phyloP scores from a whole-genome alignment of 2,888 invertebrate genomes.

The Mesorhabditis spiculigera region DNA sequence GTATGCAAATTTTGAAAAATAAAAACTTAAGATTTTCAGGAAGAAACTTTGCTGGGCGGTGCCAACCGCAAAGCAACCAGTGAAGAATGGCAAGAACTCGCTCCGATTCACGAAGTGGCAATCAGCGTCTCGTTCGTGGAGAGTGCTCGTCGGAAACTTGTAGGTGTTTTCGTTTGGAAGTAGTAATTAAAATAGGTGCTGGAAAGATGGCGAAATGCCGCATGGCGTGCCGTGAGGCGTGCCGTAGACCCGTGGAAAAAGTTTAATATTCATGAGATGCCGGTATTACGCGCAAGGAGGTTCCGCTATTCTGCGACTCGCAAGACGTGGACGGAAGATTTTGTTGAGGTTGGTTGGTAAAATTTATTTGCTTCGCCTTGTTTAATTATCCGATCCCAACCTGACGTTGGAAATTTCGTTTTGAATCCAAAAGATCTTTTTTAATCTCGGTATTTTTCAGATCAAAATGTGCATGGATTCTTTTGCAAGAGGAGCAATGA shows the following conservation, averaged over 20 bases:
- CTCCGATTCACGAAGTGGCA: background rate
- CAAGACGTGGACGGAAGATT: constrained; percentile 63
- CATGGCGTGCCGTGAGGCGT: constrained; percentile 33
- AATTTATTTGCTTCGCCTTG: constrained; percentile 59
- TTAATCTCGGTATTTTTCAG: constrained; percentile 4
- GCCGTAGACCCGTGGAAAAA: constrained; percentile 63
- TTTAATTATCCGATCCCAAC: too few relatives aligned
- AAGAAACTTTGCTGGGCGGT: background rate
- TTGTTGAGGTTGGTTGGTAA: constrained; percentile 61
- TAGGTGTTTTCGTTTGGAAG: background rate
- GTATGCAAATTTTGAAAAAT: background rate
- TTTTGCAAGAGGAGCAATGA: constrained; percentile 66
- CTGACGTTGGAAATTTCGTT: constrained; percentile 39
- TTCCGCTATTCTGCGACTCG: constrained; percentile 64
- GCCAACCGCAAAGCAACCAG: background rate
- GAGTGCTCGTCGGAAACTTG: background rate
- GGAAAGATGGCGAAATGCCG: constrained; percentile 36
- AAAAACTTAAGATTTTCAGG: background rate
- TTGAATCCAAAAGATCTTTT: constrained; percentile 1
- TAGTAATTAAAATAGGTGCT: constrained; percentile 27
- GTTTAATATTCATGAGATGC: constrained; percentile 62
- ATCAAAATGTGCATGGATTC: constrained; percentile 57
- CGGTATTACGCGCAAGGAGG: constrained; percentile 61
- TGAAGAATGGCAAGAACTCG: background rate
- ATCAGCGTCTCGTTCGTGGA: background rate